A percentile compares a stretch with the other conserved stretches of the same genome.
These are phyloP conservation scores for Drosophila ambigua DNA, from an alignment of 1,140 invertebrate genomes.

Conservation along the genomic window DNA sequence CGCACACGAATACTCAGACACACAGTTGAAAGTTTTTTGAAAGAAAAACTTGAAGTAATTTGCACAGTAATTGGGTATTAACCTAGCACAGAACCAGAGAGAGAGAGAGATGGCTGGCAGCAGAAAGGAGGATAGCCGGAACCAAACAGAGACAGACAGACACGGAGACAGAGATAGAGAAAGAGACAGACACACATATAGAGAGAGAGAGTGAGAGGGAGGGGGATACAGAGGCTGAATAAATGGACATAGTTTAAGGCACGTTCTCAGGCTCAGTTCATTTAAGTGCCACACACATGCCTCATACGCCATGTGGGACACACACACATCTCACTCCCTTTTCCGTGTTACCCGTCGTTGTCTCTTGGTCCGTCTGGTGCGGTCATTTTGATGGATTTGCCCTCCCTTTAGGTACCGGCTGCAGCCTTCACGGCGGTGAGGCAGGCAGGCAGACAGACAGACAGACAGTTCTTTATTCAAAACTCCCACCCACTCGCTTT, in stretches of 20 bases:
- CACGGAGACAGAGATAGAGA: neutral
- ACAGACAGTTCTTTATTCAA: slow-evolving; percentile 25
- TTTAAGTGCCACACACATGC: slow-evolving; percentile 42
- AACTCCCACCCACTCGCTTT: slow-evolving; percentile 22
- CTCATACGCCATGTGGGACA: slow-evolving; percentile 53
- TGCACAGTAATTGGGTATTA: slow-evolving; percentile 83
- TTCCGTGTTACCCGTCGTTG: neutral
- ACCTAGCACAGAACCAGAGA: slow-evolving; percentile 52
- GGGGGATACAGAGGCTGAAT: slow-evolving; percentile 14
- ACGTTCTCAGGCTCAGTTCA: slow-evolving; percentile 49
- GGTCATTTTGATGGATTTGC: slow-evolving; percentile 73
- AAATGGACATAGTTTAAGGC: slow-evolving; percentile 76
- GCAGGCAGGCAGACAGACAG: neutral
- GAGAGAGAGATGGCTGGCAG: too few species aligned
- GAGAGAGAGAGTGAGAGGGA: neutral
- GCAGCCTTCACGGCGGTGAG: neutral
- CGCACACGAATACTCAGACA: slow-evolving; percentile 16
- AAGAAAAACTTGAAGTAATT: slow-evolving; percentile 76
- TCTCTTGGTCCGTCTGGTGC: slow-evolving; percentile 22
- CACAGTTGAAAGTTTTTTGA: slow-evolving; percentile 50
- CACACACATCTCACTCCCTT: too few species aligned
- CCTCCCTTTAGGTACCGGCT: slow-evolving; percentile 3
- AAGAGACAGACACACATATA: neutral
- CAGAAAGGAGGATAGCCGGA: too few species aligned
- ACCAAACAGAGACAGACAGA: neutral